A percentile compares a stretch with the other conserved stretches of the same genome.
phyloP scores from a whole-genome alignment of 2,888 invertebrate genomes.

The Dolichomitus sp. region DNA sequence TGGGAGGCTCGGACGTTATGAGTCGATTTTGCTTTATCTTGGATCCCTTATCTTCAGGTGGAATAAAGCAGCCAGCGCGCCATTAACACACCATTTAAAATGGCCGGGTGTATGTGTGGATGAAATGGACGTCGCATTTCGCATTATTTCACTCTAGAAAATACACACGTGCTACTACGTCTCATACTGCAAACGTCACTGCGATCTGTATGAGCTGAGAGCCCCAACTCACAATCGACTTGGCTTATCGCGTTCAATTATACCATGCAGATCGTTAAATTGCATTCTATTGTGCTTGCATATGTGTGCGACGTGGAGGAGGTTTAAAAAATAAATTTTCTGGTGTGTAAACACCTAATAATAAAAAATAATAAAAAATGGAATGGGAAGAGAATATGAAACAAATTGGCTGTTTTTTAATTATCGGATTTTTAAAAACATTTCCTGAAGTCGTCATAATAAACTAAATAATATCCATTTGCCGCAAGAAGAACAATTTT shows the following conservation, averaged over 20 bases:
- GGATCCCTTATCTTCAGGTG: slow-evolving; percentile 54
- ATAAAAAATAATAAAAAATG: not conserved
- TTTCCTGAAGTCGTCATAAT: no score
- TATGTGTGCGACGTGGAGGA: not conserved
- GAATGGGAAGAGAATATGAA: not conserved
- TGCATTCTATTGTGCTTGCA: slow-evolving; percentile 19
- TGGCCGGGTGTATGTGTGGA: slow-evolving; percentile 28
- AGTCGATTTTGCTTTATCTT: slow-evolving; percentile 40
- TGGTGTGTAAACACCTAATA: no score
- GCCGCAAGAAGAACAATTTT: no score
- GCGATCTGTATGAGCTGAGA: not conserved
- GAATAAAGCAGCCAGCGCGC: slow-evolving; percentile 49
- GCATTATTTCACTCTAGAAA: not conserved
- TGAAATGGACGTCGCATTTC: slow-evolving; percentile 7
- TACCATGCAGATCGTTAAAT: slow-evolving; percentile 60
- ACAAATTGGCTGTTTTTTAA: not conserved
- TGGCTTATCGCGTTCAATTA: slow-evolving; percentile 65
- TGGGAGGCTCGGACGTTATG: slow-evolving; percentile 11
- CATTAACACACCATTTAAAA: slow-evolving; percentile 66
- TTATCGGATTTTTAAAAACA: no score
- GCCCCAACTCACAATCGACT: slow-evolving; percentile 13
- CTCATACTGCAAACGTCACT: slow-evolving; percentile 11
- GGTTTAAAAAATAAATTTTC: not conserved
- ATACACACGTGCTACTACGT: slow-evolving; percentile 5
- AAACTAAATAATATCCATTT: no score